Base-by-base conservation (phyloP, 2,113 vertebrate species). In the Pao palembangensis region DNA sequence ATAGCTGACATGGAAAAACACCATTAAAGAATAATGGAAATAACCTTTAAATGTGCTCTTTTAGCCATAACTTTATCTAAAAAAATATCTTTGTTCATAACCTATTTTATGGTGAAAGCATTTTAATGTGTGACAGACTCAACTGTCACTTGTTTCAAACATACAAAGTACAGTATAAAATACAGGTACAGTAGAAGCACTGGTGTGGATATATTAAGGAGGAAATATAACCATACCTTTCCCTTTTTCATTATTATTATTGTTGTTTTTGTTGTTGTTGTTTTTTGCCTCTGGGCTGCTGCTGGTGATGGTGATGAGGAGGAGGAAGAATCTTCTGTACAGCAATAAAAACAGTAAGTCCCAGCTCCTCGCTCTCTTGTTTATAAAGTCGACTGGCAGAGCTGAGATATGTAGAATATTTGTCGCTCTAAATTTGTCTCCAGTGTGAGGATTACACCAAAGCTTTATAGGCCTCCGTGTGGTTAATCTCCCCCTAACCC, bases 191-290 rank as follows among this genome's bases (percentile, higher is more conserved):
- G 8, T 20, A 8, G 17, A 49, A 47, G 3, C 17, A 47, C 15
- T 47, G 44, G 5, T n/a, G 16, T 47, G n/a, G 3, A 47, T n/a
- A 17, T 47, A 8, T 47, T 19, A 15, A 47, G 4, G 15, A 70
- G 55, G 15, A 62, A 14, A 42, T 11, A 13, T 60, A 60, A 67
- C 63, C 81, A 69, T 94, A 97, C 96, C 94, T 96, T 97, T 75
- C 89, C 94, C 80, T 96, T 94, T 71, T 95, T 95, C 96, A 98
- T 98, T 81, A 56, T 91, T 85, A 42, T 51, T 11, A 44, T 6
- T 3, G 61, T 56, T 46, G 4, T 47, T 17, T 44, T 44, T 17
- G 43, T 44, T 44, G 43, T 44, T 13, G 43, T 15, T 15, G 43
- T 15, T 17, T 3, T 46, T 47, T 47, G 8, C 10, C 34, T 38